Base-by-base conservation (phyloP, 1,140 invertebrate genomes). In the Coenobita brevimanus region DNA sequence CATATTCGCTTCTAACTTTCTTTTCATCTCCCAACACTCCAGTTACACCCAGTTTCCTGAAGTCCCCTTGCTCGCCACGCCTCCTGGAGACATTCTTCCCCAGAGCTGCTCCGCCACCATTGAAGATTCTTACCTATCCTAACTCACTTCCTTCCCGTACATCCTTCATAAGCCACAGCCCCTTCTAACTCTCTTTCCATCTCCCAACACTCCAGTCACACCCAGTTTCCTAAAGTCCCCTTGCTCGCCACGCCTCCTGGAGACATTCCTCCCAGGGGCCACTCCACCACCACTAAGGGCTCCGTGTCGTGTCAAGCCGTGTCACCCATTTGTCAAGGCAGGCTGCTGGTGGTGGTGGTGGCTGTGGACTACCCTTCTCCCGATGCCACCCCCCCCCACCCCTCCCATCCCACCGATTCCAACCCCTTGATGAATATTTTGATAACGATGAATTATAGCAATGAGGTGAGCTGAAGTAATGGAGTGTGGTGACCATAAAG, bases 381-480 rank as follows among this genome's bases (percentile, higher is more conserved):
- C 17, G 46, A 50, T 50, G 46, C 46, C 17, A 50, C 46, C 46
- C 6, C 17, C 46, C 46, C 17, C 46, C 46, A 50, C 46, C 46
- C 46, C 46, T 50, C 46, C 46, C 46, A 50, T 50, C 46, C 46
- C 46, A 8, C n/a, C n/a, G n/a, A n/a, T n/a, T n/a, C 36, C 71
- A 73, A 73, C 82, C 38, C 75, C 27, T 27, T 85, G 82, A 85
- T 85, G 82, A 85, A 36, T 85, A 85, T 85, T 85, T 76, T 85
- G 82, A 85, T 85, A 85, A 85, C 71, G 71, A 85, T 75, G 82
- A 85, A 85, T 85, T 85, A 85, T 85, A 85, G 71, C 50, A 85
- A 85, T 64, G 73, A 75, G 71, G 71, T 76, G 71, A 76, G 71
- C 64, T 50, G 73, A 73, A 73, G 82, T 62, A 85, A 85, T 78